Percentiles rank a stretch among this genome's conserved stretches.
These are phyloP conservation scores for Agrotis exclamationis DNA, from an alignment of 2,888 invertebrate genomes.

Conservation along the genomic window DNA sequence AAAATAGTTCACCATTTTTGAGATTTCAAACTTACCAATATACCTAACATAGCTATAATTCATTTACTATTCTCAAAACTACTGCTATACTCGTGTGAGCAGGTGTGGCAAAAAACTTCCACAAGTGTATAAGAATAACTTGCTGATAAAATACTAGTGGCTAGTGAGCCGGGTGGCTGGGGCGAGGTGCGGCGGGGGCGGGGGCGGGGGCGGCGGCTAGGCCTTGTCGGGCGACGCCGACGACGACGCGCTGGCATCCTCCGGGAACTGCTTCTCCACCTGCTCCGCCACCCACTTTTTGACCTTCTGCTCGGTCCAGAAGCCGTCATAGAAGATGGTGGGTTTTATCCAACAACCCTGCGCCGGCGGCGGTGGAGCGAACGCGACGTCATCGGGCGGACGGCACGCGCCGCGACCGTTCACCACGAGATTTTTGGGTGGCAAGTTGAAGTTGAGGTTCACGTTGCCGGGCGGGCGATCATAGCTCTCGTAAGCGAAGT, in stretches of 20 bases:
- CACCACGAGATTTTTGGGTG: conserved; percentile 85
- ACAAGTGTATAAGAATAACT: conserved; percentile 64
- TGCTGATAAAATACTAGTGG: conserved; percentile 51
- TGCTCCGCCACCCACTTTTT: conserved; percentile 90
- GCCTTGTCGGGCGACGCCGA: conserved; percentile 66
- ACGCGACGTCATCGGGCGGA: conserved; percentile 74
- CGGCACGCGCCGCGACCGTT: conserved; percentile 78
- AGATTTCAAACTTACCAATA: conserved; percentile 70
- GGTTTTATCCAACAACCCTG: conserved; percentile 89
- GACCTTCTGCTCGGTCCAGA: conserved; percentile 90
- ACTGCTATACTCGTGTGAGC: conserved; percentile 58
- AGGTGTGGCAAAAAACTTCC: conserved; percentile 64
- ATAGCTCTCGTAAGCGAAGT: conserved; percentile 84
- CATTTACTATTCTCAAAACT: conserved; percentile 48
- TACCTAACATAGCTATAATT: conserved; percentile 60
- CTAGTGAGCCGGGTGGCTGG: conserved; percentile 22
- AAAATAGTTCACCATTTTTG: conserved; percentile 76
- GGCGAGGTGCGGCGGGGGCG: not conserved
- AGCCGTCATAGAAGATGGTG: conserved; percentile 89
- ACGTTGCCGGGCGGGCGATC: conserved; percentile 82
- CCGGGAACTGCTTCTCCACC: conserved; percentile 87
- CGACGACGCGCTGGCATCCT: conserved; percentile 73
- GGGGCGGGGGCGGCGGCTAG: conserved; percentile 30
- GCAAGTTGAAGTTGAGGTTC: conserved; percentile 85
- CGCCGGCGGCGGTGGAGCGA: conserved; percentile 74